Evolutionary conservation across 2,113 vertebrate genomes (phyloP).

Genomic region (Macrotis lagotis): DNA sequence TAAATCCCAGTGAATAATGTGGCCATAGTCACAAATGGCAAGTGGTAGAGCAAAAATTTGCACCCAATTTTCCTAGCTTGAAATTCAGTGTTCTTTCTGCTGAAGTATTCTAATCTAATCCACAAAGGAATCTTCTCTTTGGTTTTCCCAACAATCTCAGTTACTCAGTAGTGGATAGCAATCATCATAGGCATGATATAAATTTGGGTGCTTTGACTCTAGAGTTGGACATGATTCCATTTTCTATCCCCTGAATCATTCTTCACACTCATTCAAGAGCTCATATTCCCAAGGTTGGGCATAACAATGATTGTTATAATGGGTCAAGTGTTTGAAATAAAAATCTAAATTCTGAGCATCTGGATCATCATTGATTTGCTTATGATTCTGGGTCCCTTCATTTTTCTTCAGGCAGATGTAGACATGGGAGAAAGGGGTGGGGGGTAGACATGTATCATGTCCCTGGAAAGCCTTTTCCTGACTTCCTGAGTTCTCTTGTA

Average conservation of each 20-base stretch:
- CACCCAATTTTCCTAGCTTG: background rate
- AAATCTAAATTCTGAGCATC: background rate
- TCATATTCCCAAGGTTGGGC: background rate
- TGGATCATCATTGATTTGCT: background rate
- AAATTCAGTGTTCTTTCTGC: background rate
- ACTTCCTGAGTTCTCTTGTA: background rate
- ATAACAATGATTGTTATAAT: background rate
- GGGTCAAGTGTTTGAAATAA: background rate
- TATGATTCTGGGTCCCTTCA: background rate
- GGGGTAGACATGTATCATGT: background rate
- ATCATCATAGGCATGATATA: background rate
- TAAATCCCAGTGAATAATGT: background rate
- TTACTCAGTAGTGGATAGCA: background rate
- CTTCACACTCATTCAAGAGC: background rate
- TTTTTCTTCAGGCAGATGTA: background rate
- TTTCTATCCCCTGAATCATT: background rate
- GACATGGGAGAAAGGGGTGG: background rate
- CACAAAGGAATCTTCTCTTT: background rate
- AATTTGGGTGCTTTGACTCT: background rate
- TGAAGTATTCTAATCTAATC: background rate
- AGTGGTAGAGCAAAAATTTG: background rate
- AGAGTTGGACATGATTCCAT: background rate
- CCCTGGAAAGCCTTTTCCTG: background rate
- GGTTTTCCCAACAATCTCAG: background rate
- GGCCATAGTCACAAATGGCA: background rate